Percentiles rank a stretch among this genome's conserved stretches.
Evolutionary conservation across 2,113 vertebrate species (phyloP).

Genomic region (Riparia riparia): DNA sequence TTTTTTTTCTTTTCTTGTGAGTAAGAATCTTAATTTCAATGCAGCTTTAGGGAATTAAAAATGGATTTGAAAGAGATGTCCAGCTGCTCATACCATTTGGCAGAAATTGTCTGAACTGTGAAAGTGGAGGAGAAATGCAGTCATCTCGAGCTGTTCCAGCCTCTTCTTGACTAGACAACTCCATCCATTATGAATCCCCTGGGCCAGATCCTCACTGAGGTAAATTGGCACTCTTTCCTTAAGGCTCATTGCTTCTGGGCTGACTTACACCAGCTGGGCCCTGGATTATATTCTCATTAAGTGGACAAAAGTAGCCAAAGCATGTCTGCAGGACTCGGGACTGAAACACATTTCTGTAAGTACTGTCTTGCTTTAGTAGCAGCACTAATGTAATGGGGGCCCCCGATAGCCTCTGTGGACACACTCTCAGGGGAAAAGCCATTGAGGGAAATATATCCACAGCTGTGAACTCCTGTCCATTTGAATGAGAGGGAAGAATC

Average conservation of each 20-base stretch:
- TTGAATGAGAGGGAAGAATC: neutral
- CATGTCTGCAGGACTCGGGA: neutral
- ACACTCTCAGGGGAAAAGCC: neutral
- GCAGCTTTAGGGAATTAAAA: conserved; percentile 58
- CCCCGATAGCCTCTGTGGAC: neutral
- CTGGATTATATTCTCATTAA: conserved; percentile 50
- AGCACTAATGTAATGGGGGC: neutral
- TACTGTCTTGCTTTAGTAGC: neutral
- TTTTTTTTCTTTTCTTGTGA: conserved; percentile 1
- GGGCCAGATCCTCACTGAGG: conserved; percentile 15
- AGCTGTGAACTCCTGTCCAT: neutral
- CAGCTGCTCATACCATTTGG: conserved; percentile 53
- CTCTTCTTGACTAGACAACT: conserved; percentile 32
- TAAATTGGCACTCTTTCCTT: conserved; percentile 1
- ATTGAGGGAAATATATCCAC: neutral
- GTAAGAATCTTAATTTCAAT: conserved; percentile 7
- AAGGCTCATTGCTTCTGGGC: neutral
- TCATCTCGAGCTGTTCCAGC: neutral
- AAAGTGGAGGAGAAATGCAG: neutral
- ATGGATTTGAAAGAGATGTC: conserved; percentile 42
- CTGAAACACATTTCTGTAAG: conserved; percentile 22
- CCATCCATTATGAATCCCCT: conserved; percentile 59
- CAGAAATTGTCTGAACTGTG: conserved; percentile 1
- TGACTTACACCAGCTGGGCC: conserved; percentile 23
- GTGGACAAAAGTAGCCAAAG: conserved; percentile 3